Evolutionary conservation across 2,888 invertebrate species (phyloP), one percentile per base, ranked within the genome.

Genomic region (Adela reaumurella): DNA sequence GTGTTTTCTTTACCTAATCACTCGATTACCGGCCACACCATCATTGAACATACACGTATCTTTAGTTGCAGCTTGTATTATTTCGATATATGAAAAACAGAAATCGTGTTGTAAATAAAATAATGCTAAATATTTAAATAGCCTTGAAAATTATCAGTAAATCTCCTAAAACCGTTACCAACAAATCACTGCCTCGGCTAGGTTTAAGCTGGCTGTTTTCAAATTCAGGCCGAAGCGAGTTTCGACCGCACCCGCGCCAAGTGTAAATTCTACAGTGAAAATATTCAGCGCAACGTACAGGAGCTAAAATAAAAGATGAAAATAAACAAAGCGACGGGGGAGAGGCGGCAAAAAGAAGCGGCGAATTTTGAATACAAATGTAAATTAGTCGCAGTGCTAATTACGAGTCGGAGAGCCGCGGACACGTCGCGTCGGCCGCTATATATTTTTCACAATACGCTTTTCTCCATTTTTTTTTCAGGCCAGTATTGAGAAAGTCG

Each of bases 341-440:
- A n/a, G 77, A 72, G 46, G 52, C 52, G 54, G 52, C 70, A 69
- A 55, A 54, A 71, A 69, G 70, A 68, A 64, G 61, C 65, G 73
- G 74, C 76, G 79, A 79, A 80, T 79, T 78, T 79, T 80, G 78
- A 80, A 80, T 80, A 79, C 80, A 79, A 80, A 80, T 79, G 80
- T 79, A 79, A 80, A 80, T 80, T 79, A 78, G 78, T 76, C 74
- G 72, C 76, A 70, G 70, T 68, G 74, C 78, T 80, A 80, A 80
- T 80, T 80, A 79, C 77, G 52, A 50, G 24, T 10, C 6, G 24
- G 5, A 14, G 35, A 35, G 35, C 68, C 70, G 72, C 46, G 20
- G 41, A 73, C 74, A 69, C 74, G 74, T 74, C 61, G 67, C 62
- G 74, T 74, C 61, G 67, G 61, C 67, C 69, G 77, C 74, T 65